These are phyloP conservation scores for Dasysyrphus tricinctus DNA, from an alignment of 2,888 invertebrate species.

Conservation along the genomic window DNA sequence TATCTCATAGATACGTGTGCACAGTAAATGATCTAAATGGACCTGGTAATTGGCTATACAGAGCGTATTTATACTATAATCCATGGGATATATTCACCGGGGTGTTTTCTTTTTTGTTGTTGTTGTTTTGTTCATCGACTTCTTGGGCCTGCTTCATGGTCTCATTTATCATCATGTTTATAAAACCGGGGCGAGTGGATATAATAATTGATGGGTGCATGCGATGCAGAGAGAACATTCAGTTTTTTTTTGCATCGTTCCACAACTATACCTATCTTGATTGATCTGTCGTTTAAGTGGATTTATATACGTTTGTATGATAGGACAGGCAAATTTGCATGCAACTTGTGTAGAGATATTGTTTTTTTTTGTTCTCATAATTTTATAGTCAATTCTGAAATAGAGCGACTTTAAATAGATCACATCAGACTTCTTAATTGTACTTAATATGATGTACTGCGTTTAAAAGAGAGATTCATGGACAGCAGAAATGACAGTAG, in stretches of 20 bases:
- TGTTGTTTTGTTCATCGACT: slow-evolving; percentile 16
- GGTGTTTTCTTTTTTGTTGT: slow-evolving; percentile 10
- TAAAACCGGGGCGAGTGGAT: slow-evolving; percentile 47
- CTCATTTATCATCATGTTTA: slow-evolving; percentile 73
- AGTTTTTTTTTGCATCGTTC: slow-evolving; percentile 12
- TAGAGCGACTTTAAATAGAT: slow-evolving; percentile 71
- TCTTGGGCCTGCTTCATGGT: slow-evolving; percentile 44
- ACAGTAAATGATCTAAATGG: slow-evolving; percentile 73
- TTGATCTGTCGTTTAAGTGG: slow-evolving; percentile 75
- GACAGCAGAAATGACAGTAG: slow-evolving; percentile 14
- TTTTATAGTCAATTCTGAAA: slow-evolving; percentile 56
- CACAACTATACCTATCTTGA: slow-evolving; percentile 60
- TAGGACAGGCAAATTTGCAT: slow-evolving; percentile 67
- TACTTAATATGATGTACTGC: slow-evolving; percentile 66
- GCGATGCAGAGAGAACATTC: slow-evolving; percentile 36
- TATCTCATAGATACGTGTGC: slow-evolving; percentile 41
- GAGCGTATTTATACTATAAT: slow-evolving; percentile 62
- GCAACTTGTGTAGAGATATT: slow-evolving; percentile 34
- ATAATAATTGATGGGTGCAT: slow-evolving; percentile 68
- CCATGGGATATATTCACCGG: slow-evolving; percentile 53
- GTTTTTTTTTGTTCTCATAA: slow-evolving; percentile 43
- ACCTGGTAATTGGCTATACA: slow-evolving; percentile 66
- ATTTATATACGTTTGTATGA: slow-evolving; percentile 48
- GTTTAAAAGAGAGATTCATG: slow-evolving; percentile 26
- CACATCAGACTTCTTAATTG: slow-evolving; percentile 70